These are phyloP conservation scores for Myxocyprinus asiaticus DNA, from an alignment of 2,113 vertebrate species.

Conservation along the genomic window DNA sequence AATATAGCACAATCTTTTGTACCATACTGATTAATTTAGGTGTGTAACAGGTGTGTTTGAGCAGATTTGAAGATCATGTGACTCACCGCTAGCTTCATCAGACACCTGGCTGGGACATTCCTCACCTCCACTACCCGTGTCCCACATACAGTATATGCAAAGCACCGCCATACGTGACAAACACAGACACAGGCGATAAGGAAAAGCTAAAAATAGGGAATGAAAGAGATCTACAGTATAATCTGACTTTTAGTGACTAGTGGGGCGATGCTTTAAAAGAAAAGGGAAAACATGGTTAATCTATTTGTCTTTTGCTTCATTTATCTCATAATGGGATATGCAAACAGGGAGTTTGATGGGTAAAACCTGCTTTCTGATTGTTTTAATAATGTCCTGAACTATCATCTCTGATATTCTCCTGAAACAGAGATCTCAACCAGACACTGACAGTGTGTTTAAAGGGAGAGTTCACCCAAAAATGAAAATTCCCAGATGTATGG, in stretches of 20 bases:
- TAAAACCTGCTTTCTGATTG: too few relatives aligned
- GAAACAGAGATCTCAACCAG: neutral
- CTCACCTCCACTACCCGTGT: neutral
- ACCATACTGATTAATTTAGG: too few relatives aligned
- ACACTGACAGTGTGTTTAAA: neutral
- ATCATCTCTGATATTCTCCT: too few relatives aligned
- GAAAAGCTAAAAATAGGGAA: neutral
- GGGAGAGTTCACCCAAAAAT: too few relatives aligned
- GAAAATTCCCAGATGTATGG: too few relatives aligned
- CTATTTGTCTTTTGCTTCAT: neutral
- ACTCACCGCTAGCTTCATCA: too few relatives aligned
- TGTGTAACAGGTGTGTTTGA: too few relatives aligned
- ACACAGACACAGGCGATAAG: neutral
- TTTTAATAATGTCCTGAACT: too few relatives aligned
- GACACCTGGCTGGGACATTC: neutral
- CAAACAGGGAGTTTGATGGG: neutral
- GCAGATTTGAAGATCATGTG: too few relatives aligned
- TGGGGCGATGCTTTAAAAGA: neutral
- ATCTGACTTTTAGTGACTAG: neutral
- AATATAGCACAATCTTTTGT: too few relatives aligned
- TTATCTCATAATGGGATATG: neutral
- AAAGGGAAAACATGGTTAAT: slow-evolving; percentile 1
- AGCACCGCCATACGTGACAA: neutral
- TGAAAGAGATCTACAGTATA: neutral
- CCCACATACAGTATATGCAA: too few relatives aligned